Evolutionary conservation across 1,140 invertebrate species (phyloP).

Genomic region (Hycleus cichorii): DNA sequence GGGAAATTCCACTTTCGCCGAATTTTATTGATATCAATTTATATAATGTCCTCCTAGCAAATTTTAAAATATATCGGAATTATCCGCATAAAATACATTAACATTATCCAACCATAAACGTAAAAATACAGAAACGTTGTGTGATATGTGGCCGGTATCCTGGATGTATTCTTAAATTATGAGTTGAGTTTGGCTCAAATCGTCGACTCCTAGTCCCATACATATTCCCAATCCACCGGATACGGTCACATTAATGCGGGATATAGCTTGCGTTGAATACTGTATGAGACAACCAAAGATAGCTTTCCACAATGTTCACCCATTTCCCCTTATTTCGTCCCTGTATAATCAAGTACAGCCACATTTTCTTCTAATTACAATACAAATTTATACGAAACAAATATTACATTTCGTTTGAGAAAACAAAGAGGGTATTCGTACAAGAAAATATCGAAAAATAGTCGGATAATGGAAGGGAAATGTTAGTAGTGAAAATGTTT

Average conservation of each 20-base stretch:
- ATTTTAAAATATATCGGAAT: constrained; percentile 14
- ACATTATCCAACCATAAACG: constrained; percentile 14
- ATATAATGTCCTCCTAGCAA: too few relatives aligned
- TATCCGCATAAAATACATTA: constrained; percentile 1
- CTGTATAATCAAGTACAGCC: neutral
- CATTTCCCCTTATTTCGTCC: constrained; percentile 7
- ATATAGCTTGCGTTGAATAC: constrained; percentile 17
- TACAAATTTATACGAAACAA: neutral
- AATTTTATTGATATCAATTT: too few relatives aligned
- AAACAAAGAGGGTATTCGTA: too few relatives aligned
- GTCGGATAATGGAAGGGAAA: constrained; percentile 8
- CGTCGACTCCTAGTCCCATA: constrained; percentile 15
- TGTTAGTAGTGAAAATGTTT: constrained; percentile 22
- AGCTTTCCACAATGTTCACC: too few relatives aligned
- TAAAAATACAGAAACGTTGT: constrained; percentile 6
- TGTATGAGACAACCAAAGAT: constrained; percentile 11
- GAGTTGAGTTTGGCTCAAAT: constrained; percentile 11
- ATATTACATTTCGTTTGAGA: too few relatives aligned
- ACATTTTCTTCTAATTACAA: constrained; percentile 9
- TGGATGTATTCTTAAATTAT: constrained; percentile 17
- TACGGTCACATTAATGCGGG: constrained; percentile 14
- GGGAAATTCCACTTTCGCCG: too few relatives aligned
- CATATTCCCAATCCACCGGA: constrained; percentile 19
- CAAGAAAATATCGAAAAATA: neutral
- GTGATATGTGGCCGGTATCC: constrained; percentile 11